Conservation (phyloP, 2,888 invertebrate species). For the Operophtera brumata region DNA sequence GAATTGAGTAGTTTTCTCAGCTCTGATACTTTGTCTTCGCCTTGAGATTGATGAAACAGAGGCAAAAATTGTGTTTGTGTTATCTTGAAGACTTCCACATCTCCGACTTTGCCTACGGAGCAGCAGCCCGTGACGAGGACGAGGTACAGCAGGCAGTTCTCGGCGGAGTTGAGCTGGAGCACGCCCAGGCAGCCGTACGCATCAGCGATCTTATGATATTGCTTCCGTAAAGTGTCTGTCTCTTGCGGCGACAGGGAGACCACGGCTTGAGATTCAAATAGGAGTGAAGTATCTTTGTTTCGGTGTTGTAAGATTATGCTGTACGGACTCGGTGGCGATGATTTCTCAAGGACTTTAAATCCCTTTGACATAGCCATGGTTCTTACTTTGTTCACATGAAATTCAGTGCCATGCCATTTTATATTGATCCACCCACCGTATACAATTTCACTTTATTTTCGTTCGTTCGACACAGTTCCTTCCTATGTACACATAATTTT, state of each 20-base stretch:
- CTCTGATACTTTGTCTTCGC: slow-evolving; percentile 82
- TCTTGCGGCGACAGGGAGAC: slow-evolving; percentile 93
- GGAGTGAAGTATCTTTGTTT: slow-evolving; percentile 90
- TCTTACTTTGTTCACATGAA: slow-evolving; percentile 38
- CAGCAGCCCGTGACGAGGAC: slow-evolving; percentile 97
- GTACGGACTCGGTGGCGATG: slow-evolving; percentile 91
- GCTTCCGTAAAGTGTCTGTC: slow-evolving; percentile 92
- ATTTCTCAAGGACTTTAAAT: slow-evolving; percentile 94
- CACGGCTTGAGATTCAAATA: slow-evolving; percentile 96
- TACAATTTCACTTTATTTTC: slow-evolving; percentile 26
- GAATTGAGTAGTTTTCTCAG: slow-evolving; percentile 95
- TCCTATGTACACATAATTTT: slow-evolving; percentile 13
- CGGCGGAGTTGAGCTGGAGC: slow-evolving; percentile 91
- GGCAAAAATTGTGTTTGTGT: slow-evolving; percentile 96
- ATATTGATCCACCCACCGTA: slow-evolving; percentile 60
- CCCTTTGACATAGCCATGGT: slow-evolving; percentile 96
- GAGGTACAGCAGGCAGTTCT: slow-evolving; percentile 91
- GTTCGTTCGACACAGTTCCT: no score
- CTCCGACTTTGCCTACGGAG: slow-evolving; percentile 97
- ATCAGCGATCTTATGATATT: slow-evolving; percentile 94
- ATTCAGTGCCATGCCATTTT: slow-evolving; percentile 50
- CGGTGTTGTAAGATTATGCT: slow-evolving; percentile 94
- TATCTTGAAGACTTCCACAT: slow-evolving; percentile 96
- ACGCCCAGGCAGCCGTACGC: slow-evolving; percentile 98
- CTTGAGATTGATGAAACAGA: slow-evolving; percentile 85